These are phyloP conservation scores for Rhyacophila brunnea DNA, from an alignment of 1,140 invertebrate genomes.

Conservation along the genomic window DNA sequence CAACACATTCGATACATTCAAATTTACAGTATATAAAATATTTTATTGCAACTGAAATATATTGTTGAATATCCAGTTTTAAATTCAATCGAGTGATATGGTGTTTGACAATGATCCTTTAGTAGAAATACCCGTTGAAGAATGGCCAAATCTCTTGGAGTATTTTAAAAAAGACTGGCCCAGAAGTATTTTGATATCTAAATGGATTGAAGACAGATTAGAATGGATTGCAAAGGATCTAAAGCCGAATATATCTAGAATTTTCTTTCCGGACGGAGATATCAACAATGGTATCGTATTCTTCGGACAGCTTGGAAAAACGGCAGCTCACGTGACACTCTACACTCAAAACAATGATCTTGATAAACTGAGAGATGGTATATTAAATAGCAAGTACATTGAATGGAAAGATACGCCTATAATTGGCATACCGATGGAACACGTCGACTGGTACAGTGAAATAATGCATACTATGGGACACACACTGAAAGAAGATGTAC, in stretches of 20 bases:
- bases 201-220: slow-evolving; percentile 7
- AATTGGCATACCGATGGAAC: slow-evolving; percentile 3
- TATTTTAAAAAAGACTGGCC: slow-evolving; percentile 8
- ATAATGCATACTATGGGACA: background rate
- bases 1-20: no score
- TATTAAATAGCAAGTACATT: slow-evolving; percentile 33
- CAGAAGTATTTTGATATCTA: slow-evolving; percentile 3
- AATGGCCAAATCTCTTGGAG: background rate
- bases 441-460: background rate
- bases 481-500: background rate
- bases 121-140: background rate
- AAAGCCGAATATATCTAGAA: background rate
- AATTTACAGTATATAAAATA: no score
- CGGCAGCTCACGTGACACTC: slow-evolving; percentile 14
- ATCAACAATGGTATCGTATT: slow-evolving; percentile 6
- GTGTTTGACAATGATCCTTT: slow-evolving; percentile 1
- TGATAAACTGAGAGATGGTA: slow-evolving; percentile 27
- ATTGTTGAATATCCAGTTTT: no score
- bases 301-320: slow-evolving; percentile 11
- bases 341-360: slow-evolving; percentile 32
- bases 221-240: background rate
- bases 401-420: slow-evolving; percentile 29
- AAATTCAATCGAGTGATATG: no score
- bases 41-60: no score
- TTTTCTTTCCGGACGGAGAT: slow-evolving; percentile 4